A percentile compares a stretch with the other conserved stretches of the same genome.
These are phyloP conservation scores for Xestoiulus laeticollis DNA, from an alignment of 2,888 invertebrate species.

Conservation along the genomic window DNA sequence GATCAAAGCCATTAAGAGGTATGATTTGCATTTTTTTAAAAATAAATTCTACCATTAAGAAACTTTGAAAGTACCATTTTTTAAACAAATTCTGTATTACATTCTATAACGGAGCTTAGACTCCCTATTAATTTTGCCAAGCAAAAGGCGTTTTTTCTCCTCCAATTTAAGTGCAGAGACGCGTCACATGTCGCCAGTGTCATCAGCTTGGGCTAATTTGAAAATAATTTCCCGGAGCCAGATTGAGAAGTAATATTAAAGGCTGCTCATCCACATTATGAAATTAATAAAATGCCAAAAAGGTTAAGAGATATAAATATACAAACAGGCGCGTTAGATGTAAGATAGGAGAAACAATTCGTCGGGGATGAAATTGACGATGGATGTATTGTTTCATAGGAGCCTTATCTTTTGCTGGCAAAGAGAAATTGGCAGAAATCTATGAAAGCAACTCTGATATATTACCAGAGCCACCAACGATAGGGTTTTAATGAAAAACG, in stretches of 20 bases:
- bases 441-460: neutral
- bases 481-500: neutral
- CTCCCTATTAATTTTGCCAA: neutral
- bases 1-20: neutral
- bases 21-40: neutral
- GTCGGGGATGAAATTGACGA: neutral
- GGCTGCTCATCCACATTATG: slow-evolving; percentile 29
- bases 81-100: neutral
- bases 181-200: slow-evolving; percentile 27
- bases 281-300: slow-evolving; percentile 32
- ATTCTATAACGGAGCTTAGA: neutral
- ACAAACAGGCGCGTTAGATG: neutral
- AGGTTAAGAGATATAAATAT: slow-evolving; percentile 31
- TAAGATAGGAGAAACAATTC: neutral
- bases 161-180: slow-evolving; percentile 31
- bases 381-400: neutral
- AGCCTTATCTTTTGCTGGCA: neutral
- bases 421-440: slow-evolving; percentile 10
- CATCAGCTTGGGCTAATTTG: slow-evolving; percentile 49
- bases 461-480: neutral
- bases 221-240: slow-evolving; percentile 46
- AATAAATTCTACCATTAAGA: neutral
- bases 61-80: neutral
- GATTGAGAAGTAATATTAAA: slow-evolving; percentile 47
- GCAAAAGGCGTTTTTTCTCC: neutral